A percentile compares a stretch with the other conserved stretches of the same genome.
phyloP scores from a whole-genome alignment of 2,797 vertebrate species.

The Centroberyx gerrardi region DNA sequence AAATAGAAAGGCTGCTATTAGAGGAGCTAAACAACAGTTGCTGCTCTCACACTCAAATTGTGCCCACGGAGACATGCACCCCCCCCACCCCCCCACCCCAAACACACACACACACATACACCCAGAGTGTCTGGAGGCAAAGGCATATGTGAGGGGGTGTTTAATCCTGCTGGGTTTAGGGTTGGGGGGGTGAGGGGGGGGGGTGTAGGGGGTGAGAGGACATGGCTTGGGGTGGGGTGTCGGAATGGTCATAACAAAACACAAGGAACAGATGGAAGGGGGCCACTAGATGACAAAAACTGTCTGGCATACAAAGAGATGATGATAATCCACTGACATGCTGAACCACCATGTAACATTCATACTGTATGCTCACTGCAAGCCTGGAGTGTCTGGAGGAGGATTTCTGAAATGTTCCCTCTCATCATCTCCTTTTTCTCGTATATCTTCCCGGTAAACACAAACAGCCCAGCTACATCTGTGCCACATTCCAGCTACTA shows the following conservation, averaged over 20 bases:
- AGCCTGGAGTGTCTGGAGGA: constrained; percentile 15
- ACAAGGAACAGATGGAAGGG: constrained; percentile 51
- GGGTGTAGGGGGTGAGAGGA: constrained; percentile 59
- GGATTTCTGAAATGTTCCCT: background rate
- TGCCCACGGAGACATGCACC: constrained; percentile 58
- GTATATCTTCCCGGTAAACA: background rate
- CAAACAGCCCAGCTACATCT: background rate
- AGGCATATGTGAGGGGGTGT: constrained; percentile 77
- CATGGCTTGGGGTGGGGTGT: constrained; percentile 43
- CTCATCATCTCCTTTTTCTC: background rate
- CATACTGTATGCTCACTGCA: constrained; percentile 5
- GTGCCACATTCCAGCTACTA: background rate
- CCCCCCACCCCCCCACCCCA: constrained; percentile 38
- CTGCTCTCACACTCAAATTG: constrained; percentile 67
- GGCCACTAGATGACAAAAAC: constrained; percentile 58
- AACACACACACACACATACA: constrained; percentile 30
- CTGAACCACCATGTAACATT: constrained; percentile 31
- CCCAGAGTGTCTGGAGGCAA: constrained; percentile 41
- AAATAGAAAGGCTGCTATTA: constrained; percentile 81
- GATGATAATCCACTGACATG: constrained; percentile 62
- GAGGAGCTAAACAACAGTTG: constrained; percentile 77
- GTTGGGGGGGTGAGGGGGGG: constrained; percentile 36
- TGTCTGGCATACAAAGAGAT: constrained; percentile 64
- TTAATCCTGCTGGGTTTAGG: constrained; percentile 66
- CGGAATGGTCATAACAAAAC: constrained; percentile 47